Evolutionary conservation across 2,113 vertebrate species (phyloP).

Genomic region (Apaloderma vittatum): DNA sequence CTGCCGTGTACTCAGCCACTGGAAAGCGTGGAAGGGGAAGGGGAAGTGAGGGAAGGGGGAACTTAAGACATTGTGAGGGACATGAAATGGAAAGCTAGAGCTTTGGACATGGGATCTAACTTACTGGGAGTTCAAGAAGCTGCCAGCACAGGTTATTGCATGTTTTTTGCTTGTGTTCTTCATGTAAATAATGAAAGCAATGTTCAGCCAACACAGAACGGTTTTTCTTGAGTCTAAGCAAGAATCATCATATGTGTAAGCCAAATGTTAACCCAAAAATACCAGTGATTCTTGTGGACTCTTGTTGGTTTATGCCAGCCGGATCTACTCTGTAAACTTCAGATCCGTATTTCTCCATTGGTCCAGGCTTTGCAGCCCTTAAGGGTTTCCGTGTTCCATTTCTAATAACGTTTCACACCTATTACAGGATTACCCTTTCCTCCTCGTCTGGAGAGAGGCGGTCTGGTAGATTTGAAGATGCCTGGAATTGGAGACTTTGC

Average conservation of each 20-base stretch:
- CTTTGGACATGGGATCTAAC: neutral
- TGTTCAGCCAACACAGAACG: neutral
- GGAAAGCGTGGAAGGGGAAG: neutral
- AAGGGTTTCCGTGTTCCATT: neutral
- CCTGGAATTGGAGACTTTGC: fast-evolving
- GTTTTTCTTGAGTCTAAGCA: neutral
- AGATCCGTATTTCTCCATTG: neutral
- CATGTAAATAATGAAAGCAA: neutral
- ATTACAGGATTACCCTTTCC: neutral
- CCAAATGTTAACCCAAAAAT: neutral
- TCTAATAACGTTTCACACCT: neutral
- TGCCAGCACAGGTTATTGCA: neutral
- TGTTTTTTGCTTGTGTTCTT: neutral
- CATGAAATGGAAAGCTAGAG: neutral
- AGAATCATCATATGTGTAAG: neutral
- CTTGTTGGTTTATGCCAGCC: neutral
- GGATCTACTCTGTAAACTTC: neutral
- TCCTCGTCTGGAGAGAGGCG: neutral
- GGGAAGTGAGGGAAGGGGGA: neutral
- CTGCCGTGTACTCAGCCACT: neutral
- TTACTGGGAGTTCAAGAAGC: neutral
- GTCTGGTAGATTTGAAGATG: neutral
- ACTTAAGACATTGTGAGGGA: neutral
- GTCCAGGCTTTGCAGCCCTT: neutral
- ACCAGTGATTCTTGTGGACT: neutral